A percentile compares a stretch with the other conserved stretches of the same genome.
Evolutionary conservation across 2,888 invertebrate genomes (phyloP).

Genomic region (Caenorhabditis macrosperma): DNA sequence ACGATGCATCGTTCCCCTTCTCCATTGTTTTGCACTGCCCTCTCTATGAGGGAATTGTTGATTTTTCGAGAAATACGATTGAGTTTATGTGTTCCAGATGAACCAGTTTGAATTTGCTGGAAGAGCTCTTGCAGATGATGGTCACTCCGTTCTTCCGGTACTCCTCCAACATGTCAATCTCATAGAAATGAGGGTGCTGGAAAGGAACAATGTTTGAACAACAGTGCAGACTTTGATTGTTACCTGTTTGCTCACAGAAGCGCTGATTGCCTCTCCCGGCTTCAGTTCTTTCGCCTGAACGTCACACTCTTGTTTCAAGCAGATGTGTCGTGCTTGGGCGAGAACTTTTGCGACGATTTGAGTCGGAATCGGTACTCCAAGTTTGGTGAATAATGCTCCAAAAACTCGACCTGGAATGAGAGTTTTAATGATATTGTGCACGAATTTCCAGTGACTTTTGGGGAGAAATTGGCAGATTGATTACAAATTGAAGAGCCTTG

Average conservation of each 20-base stretch:
- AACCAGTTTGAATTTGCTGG: conserved; percentile 80
- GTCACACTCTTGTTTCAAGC: conserved; percentile 65
- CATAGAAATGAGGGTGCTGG: conserved; percentile 79
- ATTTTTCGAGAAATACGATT: no score
- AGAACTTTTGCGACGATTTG: conserved; percentile 80
- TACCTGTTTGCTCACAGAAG: conserved; percentile 74
- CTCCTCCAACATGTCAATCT: conserved; percentile 69
- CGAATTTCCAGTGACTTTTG: no score
- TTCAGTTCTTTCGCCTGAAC: conserved; percentile 59
- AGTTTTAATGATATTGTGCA: no score
- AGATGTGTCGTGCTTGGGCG: conserved; percentile 76
- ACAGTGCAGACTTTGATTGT: no score
- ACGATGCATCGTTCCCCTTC: no score
- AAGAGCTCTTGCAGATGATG: conserved; percentile 77
- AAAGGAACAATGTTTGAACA: no score
- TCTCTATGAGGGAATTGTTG: no score
- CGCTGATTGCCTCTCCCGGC: conserved; percentile 71
- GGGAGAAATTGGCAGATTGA: no score
- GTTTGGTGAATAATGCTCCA: conserved; percentile 80
- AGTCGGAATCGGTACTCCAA: conserved; percentile 80
- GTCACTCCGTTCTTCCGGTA: conserved; percentile 75
- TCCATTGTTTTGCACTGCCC: no score
- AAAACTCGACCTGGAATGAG: conserved; percentile 78
- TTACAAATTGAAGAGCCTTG: no score
- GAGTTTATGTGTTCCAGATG: conserved; percentile 80